phyloP scores from a whole-genome alignment of 2,113 vertebrate genomes.

The Sander lucioperca region DNA sequence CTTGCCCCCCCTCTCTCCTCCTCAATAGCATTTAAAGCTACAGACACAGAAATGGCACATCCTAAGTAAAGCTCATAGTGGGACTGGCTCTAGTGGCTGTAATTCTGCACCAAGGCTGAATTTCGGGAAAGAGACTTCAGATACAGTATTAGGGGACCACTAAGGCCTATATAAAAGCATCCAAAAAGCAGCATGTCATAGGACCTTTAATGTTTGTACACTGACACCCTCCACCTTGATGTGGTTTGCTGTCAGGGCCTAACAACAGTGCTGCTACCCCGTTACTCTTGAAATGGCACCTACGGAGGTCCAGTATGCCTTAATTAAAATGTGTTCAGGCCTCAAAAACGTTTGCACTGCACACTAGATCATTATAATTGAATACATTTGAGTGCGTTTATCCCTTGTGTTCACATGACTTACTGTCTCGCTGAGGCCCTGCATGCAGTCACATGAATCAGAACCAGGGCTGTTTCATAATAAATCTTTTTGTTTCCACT shows the following conservation, averaged over 20 bases:
- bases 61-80: too few species aligned
- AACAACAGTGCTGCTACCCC: neutral
- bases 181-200: too few species aligned
- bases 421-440: neutral
- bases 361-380: slow-evolving; percentile 25
- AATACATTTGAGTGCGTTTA: slow-evolving; percentile 35
- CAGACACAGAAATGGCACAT: too few species aligned
- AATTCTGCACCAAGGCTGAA: too few species aligned
- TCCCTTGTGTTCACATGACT: slow-evolving; percentile 25
- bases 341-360: slow-evolving; percentile 2
- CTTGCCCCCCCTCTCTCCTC: too few species aligned
- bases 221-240: neutral
- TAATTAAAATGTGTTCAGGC: slow-evolving; percentile 25
- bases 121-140: too few species aligned
- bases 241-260: neutral
- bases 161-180: too few species aligned
- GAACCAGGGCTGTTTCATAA: slow-evolving; percentile 6
- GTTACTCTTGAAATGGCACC: neutral
- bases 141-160: too few species aligned
- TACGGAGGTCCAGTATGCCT: neutral
- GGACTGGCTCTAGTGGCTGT: too few species aligned
- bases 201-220: neutral
- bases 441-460: slow-evolving; percentile 25
- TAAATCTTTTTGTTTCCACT: neutral
- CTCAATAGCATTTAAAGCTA: too few species aligned